These are phyloP conservation scores for Acleris emargana DNA, from an alignment of 2,888 invertebrate species.

Conservation along the genomic window DNA sequence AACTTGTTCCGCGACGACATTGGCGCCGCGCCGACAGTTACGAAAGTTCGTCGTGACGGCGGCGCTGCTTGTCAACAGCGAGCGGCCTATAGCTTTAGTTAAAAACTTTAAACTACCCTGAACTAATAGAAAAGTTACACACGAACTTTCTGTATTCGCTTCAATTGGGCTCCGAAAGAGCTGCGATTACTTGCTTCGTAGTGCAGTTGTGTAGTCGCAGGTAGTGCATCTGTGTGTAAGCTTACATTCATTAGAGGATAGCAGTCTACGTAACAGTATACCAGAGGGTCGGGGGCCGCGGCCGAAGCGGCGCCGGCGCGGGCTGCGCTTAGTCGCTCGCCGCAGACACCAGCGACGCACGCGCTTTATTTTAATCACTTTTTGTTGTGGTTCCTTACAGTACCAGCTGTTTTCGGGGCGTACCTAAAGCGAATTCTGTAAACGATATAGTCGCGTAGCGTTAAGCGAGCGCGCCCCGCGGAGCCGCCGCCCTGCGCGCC, in stretches of 20 bases:
- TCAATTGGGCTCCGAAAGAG: conserved; percentile 6
- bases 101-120: conserved; percentile 14
- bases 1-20: background rate
- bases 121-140: conserved; percentile 21
- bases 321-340: conserved; percentile 43
- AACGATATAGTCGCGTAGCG: conserved; percentile 65
- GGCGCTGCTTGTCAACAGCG: conserved; percentile 3
- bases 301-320: conserved; percentile 44
- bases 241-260: conserved; percentile 35
- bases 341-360: conserved; percentile 47
- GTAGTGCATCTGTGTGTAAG: conserved; percentile 14
- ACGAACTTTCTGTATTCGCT: conserved; percentile 4
- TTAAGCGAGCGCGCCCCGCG: conserved; percentile 53
- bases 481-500: conserved; percentile 43
- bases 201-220: background rate
- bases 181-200: background rate
- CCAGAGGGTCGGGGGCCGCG: conserved; percentile 60
- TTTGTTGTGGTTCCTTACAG: conserved; percentile 84
- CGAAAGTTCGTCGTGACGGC: background rate
- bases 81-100: conserved; percentile 1
- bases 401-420: conserved; percentile 87
- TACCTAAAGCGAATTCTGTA: conserved; percentile 78
- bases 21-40: conserved; percentile 1
- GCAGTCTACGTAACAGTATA: conserved; percentile 52
- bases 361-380: conserved; percentile 63